A percentile compares a stretch with the other conserved stretches of the same genome.
Conservation (phyloP, 2,888 invertebrate genomes). For the Euphydryas editha region DNA sequence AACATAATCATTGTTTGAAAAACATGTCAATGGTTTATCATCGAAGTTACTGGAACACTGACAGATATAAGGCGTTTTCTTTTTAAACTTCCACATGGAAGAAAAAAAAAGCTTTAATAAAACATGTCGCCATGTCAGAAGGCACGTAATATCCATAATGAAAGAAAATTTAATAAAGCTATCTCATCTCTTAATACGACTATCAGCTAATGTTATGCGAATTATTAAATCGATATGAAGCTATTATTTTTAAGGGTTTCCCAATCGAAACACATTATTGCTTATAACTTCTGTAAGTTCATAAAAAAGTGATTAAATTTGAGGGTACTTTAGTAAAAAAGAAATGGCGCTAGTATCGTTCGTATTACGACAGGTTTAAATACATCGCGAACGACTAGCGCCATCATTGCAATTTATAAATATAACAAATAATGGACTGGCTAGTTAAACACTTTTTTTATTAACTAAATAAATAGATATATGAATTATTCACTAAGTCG, state of each 20-base stretch:
- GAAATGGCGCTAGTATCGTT: background rate
- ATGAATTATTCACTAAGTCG: constrained; percentile 73
- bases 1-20: background rate
- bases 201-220: constrained; percentile 60
- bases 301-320: background rate
- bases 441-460: constrained; percentile 48
- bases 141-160: constrained; percentile 76
- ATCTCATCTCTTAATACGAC: constrained; percentile 65
- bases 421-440: constrained; percentile 18
- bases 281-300: background rate
- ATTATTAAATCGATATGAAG: constrained; percentile 29
- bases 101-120: constrained; percentile 53
- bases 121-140: constrained; percentile 65
- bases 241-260: constrained; percentile 6
- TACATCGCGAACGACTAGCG: background rate
- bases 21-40: background rate
- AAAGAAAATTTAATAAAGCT: constrained; percentile 76
- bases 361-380: background rate
- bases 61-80: constrained; percentile 7
- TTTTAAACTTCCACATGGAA: constrained; percentile 45
- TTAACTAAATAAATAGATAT: constrained; percentile 80
- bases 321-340: constrained; percentile 13
- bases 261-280: constrained; percentile 2
- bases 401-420: background rate
- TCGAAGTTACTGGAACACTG: constrained; percentile 4